Evolutionary conservation across 2,113 vertebrate species (phyloP), one percentile per base, ranked within the genome.

Genomic region (Muntiacus reevesi): DNA sequence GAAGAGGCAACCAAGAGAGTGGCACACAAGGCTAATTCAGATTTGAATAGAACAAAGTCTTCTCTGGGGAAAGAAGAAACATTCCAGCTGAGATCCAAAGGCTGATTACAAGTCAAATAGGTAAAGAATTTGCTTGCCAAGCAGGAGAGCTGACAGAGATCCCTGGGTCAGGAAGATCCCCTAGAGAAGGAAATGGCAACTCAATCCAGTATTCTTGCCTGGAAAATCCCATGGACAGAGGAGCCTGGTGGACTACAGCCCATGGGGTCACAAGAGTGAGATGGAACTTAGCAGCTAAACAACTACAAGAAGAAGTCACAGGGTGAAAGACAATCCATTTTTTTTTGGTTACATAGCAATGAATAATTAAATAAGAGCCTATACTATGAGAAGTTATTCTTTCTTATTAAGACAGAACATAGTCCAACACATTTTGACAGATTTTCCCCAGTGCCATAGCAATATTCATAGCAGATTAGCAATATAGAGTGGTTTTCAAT

Each of bases 391-490:
- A 97, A 83, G 94, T 97, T 97, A 94, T 95, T 98, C 93, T 88
- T 96, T 96, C 88, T 98, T 96, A 90, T 97, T 50, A 94, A 98
- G 97, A 64, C 43, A 96, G 88, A 98, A 98, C 97, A 96, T 94
- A 97, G 96, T 79, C 89, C 86, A 97, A 97, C 89, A 98, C 97
- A 94, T 98, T 97, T 97, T 97, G 97, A 98, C 98, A 98, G 98
- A 64, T 6, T 0, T 90, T 92, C 88, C 55, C 74, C 89, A 97
- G 96, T 94, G 43, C 93, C 60, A 43, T 92, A 93, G 94, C 71
- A 97, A 90, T 86, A 97, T 97, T 98, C 98, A 97, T 89, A 97
- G 89, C 94, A 96, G 74, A 96, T 98, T 98, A 97, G 94, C 93
- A 98, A 98, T 98, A 96, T 96, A 98, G 92, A 95, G 79, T 95